Base-by-base conservation (phyloP, 2,113 vertebrate genomes). In the Syngnathoides biaculeatus region DNA sequence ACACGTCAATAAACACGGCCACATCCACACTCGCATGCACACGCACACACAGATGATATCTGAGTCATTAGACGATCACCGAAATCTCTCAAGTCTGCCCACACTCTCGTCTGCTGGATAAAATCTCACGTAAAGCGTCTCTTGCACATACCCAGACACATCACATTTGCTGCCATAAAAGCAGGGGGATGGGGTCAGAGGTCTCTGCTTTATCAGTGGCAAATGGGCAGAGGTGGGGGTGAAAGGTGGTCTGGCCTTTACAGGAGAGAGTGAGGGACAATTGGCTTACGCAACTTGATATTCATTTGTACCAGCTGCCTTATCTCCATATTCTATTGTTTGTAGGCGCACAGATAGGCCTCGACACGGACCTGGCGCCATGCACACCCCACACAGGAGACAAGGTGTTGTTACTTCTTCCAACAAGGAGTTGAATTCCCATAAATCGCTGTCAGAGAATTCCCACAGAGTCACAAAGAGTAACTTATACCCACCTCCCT, bases 301-400 rank as follows among this genome's bases (percentile, higher is more conserved):
- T 89, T 84, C 87, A 82, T 76, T 78, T 82, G 65, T 75, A 43
- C 62, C 57, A 17, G 26, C 64, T 47, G 70, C 72, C 77, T 86
- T 65, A 81, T 89, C 88, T 86, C 83, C 82, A 77, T 79, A 77
- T 79, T 75, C 78, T 80, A 90, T 91, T 91, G 87, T 89, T 82
- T 82, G 65, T n/a, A 0, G 57, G 65, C 65, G 73, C 71, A 76
- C 71, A n/a, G 75, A 72, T 81, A 69, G 75, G 69, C 71, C 63
- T 20, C 53, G 43, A 67, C 67, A 64, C 9, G 71, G 84, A 87
- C 81, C 80, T 87, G 80, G 83, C 80, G 76, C 81, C 12, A n/a
- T 40, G 30, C 17, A 13, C 53, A 39, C 39, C 22, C 35, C 52
- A 26, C 39, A 22, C 47, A 50, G 15, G 43, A 8, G n/a, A n/a